Conservation (phyloP, 53 echinoderm and acorn worm species). For the Arbacia lixula region DNA sequence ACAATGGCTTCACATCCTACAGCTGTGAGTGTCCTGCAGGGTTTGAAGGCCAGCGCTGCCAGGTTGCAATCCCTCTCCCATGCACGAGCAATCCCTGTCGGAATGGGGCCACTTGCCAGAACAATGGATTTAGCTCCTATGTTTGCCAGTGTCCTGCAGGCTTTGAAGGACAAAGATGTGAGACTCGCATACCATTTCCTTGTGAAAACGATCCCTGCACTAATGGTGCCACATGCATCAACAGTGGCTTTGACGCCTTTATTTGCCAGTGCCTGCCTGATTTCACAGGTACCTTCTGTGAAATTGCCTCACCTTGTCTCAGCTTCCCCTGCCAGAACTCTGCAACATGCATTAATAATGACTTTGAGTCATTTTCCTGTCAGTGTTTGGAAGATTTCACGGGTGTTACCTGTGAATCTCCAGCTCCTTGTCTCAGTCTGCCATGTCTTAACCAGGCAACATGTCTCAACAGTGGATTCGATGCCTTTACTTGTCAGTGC, state of each 20-base stretch:
- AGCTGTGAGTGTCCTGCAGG: conserved; percentile 66
- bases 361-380: conserved; percentile 40
- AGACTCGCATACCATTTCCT: conserved; percentile 52
- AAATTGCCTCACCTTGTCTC: conserved; percentile 44
- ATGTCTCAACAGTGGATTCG: conserved; percentile 20
- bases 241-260: conserved; percentile 48
- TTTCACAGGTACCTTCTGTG: conserved; percentile 58
- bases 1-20: conserved; percentile 56
- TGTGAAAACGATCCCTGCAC: conserved; percentile 78
- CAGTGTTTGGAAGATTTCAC: conserved; percentile 31
- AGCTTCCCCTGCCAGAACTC: conserved; percentile 42
- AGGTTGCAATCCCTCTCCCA: conserved; percentile 56
- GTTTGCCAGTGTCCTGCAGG: conserved; percentile 78
- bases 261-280: conserved; percentile 46
- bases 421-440: conserved; percentile 51
- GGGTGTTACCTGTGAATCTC: conserved; percentile 52
- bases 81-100: conserved; percentile 75
- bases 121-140: conserved; percentile 65
- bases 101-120: conserved; percentile 72
- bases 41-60: conserved; percentile 69
- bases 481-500: conserved; percentile 18
- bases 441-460: conserved; percentile 57
- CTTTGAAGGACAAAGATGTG: conserved; percentile 73
- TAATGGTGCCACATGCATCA: conserved; percentile 68
- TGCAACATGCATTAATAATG: conserved; percentile 54